Evolutionary conservation across 2,113 vertebrate genomes (phyloP), one percentile per base, ranked within the genome.

Genomic region (Mus pahari): DNA sequence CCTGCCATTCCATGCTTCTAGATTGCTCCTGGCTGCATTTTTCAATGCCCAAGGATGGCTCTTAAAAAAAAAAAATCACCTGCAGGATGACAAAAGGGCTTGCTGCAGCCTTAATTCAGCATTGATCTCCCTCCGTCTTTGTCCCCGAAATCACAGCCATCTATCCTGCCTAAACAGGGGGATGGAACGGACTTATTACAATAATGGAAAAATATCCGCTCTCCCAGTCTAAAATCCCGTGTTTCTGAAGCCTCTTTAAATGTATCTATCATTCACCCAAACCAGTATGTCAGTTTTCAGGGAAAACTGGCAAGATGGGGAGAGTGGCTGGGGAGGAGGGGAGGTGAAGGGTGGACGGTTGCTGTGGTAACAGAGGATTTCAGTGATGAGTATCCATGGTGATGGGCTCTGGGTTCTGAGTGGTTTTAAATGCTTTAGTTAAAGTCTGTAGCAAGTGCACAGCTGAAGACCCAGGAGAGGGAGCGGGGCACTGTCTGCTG

Each of bases 371-470:
- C 98, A 1, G 94, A 64, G 97, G 97, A 98, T 98, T 86, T 97
- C 97, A 20, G 97, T 48, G 96, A 96, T 96, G 5, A 86, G 98
- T 98, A 97, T 98, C 98, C 98, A 98, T 98, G 98, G 98, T 77
- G 74, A 98, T 97, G 11, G 98, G 42, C 95, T 97, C 98, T 97
- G 89, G 97, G 96, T 97, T 98, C 98, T 12, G 92, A 97, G 96
- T 73, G 96, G n/a, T 88, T 98, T 97, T 90, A 97, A 91, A 66
- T 42, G 97, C 96, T 97, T 86, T 94, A 64, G 97, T 96, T 94
- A 58, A 94, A 97, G 83, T 92, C 88, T 79, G 45, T 5, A 79
- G 87, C 10, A 89, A 95, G 93, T 0, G 77, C 12, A 91, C 93
- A 50, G 97, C 96, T 92, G 26, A 26, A 5, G 82, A 93, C 70